Conservation (phyloP, 1,140 invertebrate genomes). For the Rhynchophorus ferrugineus region DNA sequence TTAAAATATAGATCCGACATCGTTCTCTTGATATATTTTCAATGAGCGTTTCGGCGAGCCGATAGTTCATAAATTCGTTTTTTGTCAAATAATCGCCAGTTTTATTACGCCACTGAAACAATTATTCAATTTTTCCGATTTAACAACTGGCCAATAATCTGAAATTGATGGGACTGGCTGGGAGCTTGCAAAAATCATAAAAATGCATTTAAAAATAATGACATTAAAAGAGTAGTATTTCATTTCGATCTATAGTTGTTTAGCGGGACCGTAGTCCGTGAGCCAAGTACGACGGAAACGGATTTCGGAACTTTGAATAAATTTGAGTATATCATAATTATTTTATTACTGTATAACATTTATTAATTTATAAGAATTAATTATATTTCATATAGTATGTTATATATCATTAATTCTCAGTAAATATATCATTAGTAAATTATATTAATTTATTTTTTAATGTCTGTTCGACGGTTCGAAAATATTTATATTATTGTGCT, state of each 20-base stretch:
- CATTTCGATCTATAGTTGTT: conserved; percentile 1
- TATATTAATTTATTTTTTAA: no score
- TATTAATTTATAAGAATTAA: no score
- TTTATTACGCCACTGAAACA: conserved; percentile 2
- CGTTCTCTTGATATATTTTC: not conserved
- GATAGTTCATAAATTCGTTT: not conserved
- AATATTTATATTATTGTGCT: no score
- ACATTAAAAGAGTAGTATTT: conserved; percentile 15
- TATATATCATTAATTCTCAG: no score
- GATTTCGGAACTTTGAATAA: no score
- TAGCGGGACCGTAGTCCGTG: not conserved
- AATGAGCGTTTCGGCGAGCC: not conserved
- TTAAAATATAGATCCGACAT: no score
- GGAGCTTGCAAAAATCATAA: conserved; percentile 10
- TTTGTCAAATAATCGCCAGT: not conserved
- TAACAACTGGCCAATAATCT: conserved; percentile 4
- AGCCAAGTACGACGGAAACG: no score
- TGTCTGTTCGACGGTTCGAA: no score
- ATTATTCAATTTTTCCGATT: conserved; percentile 6
- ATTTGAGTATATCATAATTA: no score
- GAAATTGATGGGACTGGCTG: conserved; percentile 1
- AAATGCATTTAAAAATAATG: conserved; percentile 20
- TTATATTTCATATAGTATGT: no score
- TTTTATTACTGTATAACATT: no score
- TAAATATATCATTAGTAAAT: no score